Evolutionary conservation across 2,888 invertebrate genomes (phyloP).

Genomic region (Pollenia griseotomentosa): DNA sequence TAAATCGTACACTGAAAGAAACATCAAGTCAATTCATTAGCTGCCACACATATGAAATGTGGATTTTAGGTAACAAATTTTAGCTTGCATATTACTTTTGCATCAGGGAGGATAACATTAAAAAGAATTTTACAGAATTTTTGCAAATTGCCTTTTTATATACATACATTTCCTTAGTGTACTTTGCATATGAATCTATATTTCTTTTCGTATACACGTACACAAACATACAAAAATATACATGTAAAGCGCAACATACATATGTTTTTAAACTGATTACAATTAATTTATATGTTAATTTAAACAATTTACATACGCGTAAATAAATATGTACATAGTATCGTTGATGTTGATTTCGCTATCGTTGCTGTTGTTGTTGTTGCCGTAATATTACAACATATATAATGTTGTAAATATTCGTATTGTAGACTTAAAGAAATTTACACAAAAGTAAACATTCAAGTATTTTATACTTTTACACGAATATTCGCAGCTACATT

Average conservation of each 20-base stretch:
- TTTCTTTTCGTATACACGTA: background rate
- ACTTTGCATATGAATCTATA: background rate
- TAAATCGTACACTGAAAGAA: slow-evolving; percentile 9
- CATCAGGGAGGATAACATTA: too few relatives aligned
- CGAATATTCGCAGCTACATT: slow-evolving; percentile 3
- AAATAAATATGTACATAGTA: slow-evolving; percentile 53
- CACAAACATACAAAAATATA: background rate
- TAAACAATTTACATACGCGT: slow-evolving; percentile 59
- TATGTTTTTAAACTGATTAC: slow-evolving; percentile 62
- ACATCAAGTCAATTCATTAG: background rate
- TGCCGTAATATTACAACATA: slow-evolving; percentile 22
- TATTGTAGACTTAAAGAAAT: slow-evolving; percentile 62
- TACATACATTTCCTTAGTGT: background rate
- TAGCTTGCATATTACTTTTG: background rate
- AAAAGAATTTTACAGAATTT: too few relatives aligned
- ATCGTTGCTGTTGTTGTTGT: background rate
- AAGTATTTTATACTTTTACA: slow-evolving; percentile 25
- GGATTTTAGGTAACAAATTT: background rate
- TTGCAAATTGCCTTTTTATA: background rate
- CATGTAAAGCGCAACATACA: slow-evolving; percentile 17
- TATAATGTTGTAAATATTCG: slow-evolving; percentile 16
- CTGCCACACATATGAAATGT: too few relatives aligned
- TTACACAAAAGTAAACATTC: slow-evolving; percentile 54
- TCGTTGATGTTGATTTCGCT: slow-evolving; percentile 5
- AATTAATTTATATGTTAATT: slow-evolving; percentile 71